These are phyloP conservation scores for Macaria liturata DNA, from an alignment of 2,888 invertebrate species.

Conservation along the genomic window DNA sequence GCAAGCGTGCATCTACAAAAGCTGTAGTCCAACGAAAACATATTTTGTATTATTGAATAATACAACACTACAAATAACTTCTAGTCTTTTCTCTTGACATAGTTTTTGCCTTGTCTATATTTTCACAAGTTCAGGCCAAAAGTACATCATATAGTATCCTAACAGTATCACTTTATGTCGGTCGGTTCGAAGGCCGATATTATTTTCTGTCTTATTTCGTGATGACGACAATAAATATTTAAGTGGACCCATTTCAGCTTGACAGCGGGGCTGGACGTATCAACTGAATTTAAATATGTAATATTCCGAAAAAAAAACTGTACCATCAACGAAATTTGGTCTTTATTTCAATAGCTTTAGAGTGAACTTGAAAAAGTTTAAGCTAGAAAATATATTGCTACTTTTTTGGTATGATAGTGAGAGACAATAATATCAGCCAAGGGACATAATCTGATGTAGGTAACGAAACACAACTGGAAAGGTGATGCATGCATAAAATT, in stretches of 20 bases:
- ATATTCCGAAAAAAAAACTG: no score
- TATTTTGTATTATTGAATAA: no score
- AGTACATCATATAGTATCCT: conserved; percentile 11
- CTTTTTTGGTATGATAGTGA: conserved; percentile 2
- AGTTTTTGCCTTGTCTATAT: no score
- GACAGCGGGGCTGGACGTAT: conserved; percentile 30
- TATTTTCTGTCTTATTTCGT: conserved; percentile 26
- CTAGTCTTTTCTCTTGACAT: no score
- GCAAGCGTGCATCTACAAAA: no score
- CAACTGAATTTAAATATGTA: conserved; percentile 26
- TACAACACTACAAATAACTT: no score
- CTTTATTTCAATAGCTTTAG: no score
- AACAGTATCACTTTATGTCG: conserved; percentile 14
- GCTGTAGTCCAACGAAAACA: no score
- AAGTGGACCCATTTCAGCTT: conserved; percentile 31
- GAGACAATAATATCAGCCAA: conserved; percentile 16
- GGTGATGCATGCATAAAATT: not conserved
- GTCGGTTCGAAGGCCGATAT: conserved; percentile 14
- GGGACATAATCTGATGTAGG: conserved; percentile 15
- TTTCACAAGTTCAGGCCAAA: no score
- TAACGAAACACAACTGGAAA: conserved; percentile 2
- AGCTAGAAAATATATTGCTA: no score
- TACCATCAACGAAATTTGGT: no score
- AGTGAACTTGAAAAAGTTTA: no score
- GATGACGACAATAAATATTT: conserved; percentile 30